Evolutionary conservation across 2,888 invertebrate species (phyloP), one percentile per base, ranked within the genome.

Genomic region (Mimachlamys varia): DNA sequence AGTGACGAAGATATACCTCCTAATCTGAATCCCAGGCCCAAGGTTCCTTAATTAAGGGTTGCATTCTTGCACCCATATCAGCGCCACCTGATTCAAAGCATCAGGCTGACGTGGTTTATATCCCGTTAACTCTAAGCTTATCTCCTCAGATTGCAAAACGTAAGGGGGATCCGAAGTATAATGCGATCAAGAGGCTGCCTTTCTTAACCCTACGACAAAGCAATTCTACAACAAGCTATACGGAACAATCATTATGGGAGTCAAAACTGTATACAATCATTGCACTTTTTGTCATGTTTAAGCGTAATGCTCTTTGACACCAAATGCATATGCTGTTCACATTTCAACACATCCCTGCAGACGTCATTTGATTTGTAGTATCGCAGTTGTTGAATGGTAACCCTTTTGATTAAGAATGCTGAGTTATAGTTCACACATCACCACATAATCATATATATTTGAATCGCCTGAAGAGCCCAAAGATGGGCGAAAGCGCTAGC

Each of bases 61-160:
- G 76, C 76, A 76, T 76, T 76, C 76, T 76, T 76, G 76, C 76
- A 76, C 76, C 76, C 76, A 76, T 76, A 76, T 76, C 76, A 76
- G 76, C 76, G 76, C 76, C 76, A 76, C 33, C 76, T 76, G 76
- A 76, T 76, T 76, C 76, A 76, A 76, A 76, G 76, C 76, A 76
- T 76, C 76, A 76, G 27, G 33, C 33, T 76, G 76, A 76, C 76
- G 76, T 76, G 76, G 33, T 76, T 76, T 76, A 76, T 76, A 33
- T 76, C 76, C 76, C 19, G 76, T 76, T 76, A 33, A 33, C 76
- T 76, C 76, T 33, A 33, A 76, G 76, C 76, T 76, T 76, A 76
- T 76, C 76, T 76, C 33, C 76, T 76, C 76, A 76, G 33, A 76
- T 76, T 76, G 76, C 76, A 76, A 76, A 76, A 76, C 76, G 76